A percentile compares a stretch with the other conserved stretches of the same genome.
These are phyloP conservation scores for Geococcyx californianus DNA, from an alignment of 2,113 vertebrate genomes.

Conservation along the genomic window DNA sequence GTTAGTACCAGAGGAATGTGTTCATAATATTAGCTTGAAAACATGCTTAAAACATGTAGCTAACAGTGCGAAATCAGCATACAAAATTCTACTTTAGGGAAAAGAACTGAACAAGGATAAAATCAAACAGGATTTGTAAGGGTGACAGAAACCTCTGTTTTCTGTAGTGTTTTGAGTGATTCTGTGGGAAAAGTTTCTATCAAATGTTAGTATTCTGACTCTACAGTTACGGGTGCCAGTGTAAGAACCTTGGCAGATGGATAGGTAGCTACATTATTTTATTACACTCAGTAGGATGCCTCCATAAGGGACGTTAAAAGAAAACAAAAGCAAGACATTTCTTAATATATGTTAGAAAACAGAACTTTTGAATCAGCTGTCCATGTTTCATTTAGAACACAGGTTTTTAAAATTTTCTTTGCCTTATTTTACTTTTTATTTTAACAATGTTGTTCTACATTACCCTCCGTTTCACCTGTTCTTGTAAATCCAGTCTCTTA, in stretches of 20 bases:
- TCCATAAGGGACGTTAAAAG: neutral
- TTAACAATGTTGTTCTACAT: neutral
- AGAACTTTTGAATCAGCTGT: neutral
- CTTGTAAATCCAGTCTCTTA: neutral
- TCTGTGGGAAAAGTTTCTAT: neutral
- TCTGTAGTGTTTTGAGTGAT: neutral
- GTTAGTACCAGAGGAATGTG: neutral
- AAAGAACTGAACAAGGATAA: neutral
- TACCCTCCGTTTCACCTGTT: neutral
- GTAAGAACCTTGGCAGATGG: slow-evolving; percentile 23
- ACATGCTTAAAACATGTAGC: neutral
- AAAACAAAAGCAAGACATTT: neutral
- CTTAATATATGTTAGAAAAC: neutral
- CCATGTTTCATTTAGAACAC: neutral
- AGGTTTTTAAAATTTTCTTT: neutral
- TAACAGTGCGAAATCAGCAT: neutral
- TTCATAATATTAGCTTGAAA: neutral
- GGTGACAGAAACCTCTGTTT: neutral
- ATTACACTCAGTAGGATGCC: slow-evolving; percentile 1
- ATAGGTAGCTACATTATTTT: neutral
- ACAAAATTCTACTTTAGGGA: neutral
- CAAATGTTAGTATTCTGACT: neutral
- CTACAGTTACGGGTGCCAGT: neutral
- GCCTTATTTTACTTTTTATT: neutral
- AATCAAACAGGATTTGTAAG: neutral